A percentile compares a stretch with the other conserved stretches of the same genome.
Evolutionary conservation across 2,888 invertebrate genomes (phyloP).

Genomic region (Hoplodrina ambigua): DNA sequence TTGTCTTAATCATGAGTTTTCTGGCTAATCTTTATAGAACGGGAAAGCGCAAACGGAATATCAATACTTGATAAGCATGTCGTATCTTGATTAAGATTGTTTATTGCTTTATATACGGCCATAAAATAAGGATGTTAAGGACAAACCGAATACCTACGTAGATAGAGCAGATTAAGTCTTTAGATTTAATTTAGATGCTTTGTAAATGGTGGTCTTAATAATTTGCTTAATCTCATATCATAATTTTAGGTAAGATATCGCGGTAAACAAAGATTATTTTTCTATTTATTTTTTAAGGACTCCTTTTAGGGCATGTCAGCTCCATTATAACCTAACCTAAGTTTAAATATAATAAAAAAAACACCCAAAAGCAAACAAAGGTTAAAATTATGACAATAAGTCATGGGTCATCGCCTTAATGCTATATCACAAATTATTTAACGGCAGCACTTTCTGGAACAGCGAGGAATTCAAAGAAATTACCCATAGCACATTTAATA

Average conservation of each 20-base stretch:
- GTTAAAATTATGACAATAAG: background rate
- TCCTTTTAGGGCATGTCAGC: too few species aligned
- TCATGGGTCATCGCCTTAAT: too few species aligned
- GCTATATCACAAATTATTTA: too few species aligned
- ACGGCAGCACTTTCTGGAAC: too few species aligned
- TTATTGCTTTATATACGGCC: constrained; percentile 4
- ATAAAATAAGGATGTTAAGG: constrained; percentile 14
- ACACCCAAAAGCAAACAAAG: background rate
- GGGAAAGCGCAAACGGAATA: constrained; percentile 1
- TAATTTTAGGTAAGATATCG: background rate
- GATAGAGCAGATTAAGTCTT: background rate
- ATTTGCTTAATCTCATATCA: background rate
- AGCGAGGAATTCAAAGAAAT: too few species aligned
- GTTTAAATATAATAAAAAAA: too few species aligned
- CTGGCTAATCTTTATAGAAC: constrained; percentile 19
- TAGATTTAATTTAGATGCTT: too few species aligned
- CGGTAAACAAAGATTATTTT: background rate
- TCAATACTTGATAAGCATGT: constrained; percentile 5
- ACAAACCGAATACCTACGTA: background rate
- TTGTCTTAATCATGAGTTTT: constrained; percentile 22
- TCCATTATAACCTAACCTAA: too few species aligned
- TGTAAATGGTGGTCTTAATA: background rate
- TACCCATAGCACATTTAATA: too few species aligned
- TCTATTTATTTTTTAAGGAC: too few species aligned
- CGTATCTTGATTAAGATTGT: constrained; percentile 2